phyloP scores from a whole-genome alignment of 2,113 vertebrate genomes.

The Pterocles gutturalis region DNA sequence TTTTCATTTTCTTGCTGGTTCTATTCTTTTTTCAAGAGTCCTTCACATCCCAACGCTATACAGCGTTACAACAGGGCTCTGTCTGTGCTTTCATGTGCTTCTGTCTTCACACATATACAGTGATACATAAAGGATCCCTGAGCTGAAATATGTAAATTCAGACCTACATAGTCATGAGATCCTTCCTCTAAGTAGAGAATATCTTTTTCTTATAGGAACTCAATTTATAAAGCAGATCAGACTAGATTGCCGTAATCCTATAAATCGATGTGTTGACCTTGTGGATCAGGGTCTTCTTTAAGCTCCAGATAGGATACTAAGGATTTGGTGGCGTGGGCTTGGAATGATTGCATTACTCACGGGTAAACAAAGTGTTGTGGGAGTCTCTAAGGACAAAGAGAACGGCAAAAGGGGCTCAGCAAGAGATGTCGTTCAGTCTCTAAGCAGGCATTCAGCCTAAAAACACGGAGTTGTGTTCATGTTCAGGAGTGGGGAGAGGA shows the following conservation, averaged over 20 bases:
- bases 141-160: not conserved
- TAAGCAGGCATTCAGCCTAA: not conserved
- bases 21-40: not conserved
- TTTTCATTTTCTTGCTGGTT: not conserved
- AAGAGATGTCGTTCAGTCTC: not conserved
- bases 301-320: constrained; percentile 33
- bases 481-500: not conserved
- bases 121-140: not conserved
- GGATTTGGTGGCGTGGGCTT: constrained; percentile 19
- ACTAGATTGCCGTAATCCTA: constrained; percentile 14
- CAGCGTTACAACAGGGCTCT: not conserved
- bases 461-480: not conserved
- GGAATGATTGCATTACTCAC: constrained; percentile 45
- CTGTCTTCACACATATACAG: not conserved
- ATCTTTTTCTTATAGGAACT: not conserved
- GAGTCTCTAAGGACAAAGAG: not conserved
- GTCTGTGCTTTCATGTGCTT: not conserved
- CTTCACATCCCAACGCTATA: not conserved
- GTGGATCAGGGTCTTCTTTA: not conserved
- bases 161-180: not conserved
- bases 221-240: not conserved
- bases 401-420: not conserved
- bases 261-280: not conserved
- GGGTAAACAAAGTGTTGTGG: constrained; percentile 21
- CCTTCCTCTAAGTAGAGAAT: not conserved